phyloP scores from a whole-genome alignment of 1,140 invertebrate genomes.

The Neodiprion pinetum region DNA sequence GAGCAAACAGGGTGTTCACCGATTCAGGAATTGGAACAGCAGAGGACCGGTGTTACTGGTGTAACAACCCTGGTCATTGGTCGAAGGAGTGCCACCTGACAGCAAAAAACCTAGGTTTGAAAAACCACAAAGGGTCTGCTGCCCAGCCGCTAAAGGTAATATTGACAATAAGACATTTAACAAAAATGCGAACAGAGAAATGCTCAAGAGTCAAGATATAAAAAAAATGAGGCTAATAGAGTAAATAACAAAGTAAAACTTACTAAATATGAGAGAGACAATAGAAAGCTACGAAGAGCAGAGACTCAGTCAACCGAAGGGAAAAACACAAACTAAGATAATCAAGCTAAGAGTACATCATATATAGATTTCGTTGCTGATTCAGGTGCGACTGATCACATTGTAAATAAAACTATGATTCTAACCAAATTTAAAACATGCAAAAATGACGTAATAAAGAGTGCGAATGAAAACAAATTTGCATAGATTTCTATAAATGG shows the following conservation, averaged over 20 bases:
- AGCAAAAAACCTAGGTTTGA: constrained; percentile 23
- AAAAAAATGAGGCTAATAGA: no score
- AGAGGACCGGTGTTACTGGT: constrained; percentile 25
- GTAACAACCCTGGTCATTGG: constrained; percentile 27
- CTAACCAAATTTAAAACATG: constrained; percentile 28
- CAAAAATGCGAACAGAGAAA: no score
- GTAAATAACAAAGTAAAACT: not conserved
- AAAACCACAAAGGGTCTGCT: constrained; percentile 27
- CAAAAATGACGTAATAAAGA: constrained; percentile 26
- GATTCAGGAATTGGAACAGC: constrained; percentile 18
- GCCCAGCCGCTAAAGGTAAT: not conserved
- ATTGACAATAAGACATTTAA: no score
- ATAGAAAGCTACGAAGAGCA: constrained; percentile 15
- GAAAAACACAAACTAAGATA: constrained; percentile 9
- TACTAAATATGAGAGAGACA: constrained; percentile 22
- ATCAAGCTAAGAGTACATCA: no score
- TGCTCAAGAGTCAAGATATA: no score
- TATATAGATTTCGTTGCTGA: constrained; percentile 29
- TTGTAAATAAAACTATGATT: constrained; percentile 28
- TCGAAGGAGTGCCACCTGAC: constrained; percentile 22
- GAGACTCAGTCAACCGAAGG: not conserved
- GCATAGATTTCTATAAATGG: constrained; percentile 29
- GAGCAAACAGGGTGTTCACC: not conserved
- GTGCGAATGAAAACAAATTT: constrained; percentile 32
- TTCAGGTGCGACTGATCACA: constrained; percentile 28